phyloP scores from a whole-genome alignment of 2,113 vertebrate genomes.

The Setophaga coronata region DNA sequence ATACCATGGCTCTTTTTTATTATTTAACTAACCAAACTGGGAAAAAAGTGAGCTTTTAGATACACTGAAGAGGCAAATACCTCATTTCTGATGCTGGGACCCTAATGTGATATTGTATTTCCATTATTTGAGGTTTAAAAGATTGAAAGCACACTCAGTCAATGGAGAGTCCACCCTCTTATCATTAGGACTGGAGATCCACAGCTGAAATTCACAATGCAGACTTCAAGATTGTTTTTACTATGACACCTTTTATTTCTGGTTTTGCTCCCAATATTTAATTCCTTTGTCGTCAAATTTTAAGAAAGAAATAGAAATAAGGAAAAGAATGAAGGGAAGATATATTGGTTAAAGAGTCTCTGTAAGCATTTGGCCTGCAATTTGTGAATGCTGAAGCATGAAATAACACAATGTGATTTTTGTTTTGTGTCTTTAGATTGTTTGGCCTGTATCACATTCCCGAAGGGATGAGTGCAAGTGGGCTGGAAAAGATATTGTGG shows the following conservation, averaged over 20 bases:
- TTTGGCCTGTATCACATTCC: constrained; percentile 89
- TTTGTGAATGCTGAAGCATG: constrained; percentile 22
- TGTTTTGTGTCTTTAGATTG: constrained; percentile 82
- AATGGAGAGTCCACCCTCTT: not conserved
- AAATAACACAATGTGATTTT: constrained; percentile 55
- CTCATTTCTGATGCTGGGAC: not conserved
- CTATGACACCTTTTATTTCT: not conserved
- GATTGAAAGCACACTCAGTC: not conserved
- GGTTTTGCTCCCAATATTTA: not conserved
- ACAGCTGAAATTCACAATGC: not conserved
- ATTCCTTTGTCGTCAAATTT: not conserved
- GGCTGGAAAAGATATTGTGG: constrained; percentile 95
- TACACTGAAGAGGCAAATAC: not conserved
- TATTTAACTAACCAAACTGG: not conserved
- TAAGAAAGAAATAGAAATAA: not conserved
- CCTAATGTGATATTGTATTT: not conserved
- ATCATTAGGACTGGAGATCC: not conserved
- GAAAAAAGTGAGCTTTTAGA: not conserved
- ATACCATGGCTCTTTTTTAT: not conserved
- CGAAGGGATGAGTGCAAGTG: constrained; percentile 96
- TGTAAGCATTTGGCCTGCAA: not conserved
- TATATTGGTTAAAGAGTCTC: not conserved
- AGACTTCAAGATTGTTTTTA: not conserved
- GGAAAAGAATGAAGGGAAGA: not conserved
- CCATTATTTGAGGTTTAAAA: not conserved